Base-by-base conservation (phyloP, 1,140 invertebrate species). In the Aphelinus atriplicis region DNA sequence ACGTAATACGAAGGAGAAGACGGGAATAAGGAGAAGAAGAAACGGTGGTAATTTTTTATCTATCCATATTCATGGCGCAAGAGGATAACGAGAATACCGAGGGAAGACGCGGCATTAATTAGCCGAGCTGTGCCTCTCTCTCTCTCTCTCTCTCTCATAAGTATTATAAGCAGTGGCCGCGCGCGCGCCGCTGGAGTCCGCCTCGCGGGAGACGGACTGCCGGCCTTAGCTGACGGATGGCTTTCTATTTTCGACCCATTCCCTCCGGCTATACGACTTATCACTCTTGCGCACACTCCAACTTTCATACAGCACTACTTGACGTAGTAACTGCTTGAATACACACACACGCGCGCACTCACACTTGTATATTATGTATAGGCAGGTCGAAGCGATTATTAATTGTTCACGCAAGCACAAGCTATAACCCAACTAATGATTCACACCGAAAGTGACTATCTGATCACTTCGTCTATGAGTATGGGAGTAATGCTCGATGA, bases 371-470 rank as follows among this genome's bases (percentile, higher is more conserved):
- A 26, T 26, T 26, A 26, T 26, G 26, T 26, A 26, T 26, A 26
- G 26, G 26, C 26, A 26, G 26, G 56, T 68, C 51, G 68, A 64
- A 46, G 50, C 42, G 56, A 51, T 69, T 75, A 67, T 78, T 78
- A 77, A 78, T 81, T 78, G 77, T 78, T 74, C 53, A 10, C 56
- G 68, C 74, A 64, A 76, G 51, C 42, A 47, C 46, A 47, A 9
- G 1, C 57, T 0, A 9, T 48, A n/a, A 48, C 43, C 42, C 6
- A 9, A 67, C 57, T 73, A 73, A 73, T 67, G 57, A 60, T 26
- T 26, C 26, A 26, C 26, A 26, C 26, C 26, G 26, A 26, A 26
- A 26, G 26, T 26, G 26, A 26, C 26, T 26, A 26, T 26, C 26
- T 26, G 26, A 26, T 26, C 26, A 26, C 26, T 26, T 26, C 26